Conservation (phyloP, 2,888 invertebrate species). For the Ceratothoa steindachneri region DNA sequence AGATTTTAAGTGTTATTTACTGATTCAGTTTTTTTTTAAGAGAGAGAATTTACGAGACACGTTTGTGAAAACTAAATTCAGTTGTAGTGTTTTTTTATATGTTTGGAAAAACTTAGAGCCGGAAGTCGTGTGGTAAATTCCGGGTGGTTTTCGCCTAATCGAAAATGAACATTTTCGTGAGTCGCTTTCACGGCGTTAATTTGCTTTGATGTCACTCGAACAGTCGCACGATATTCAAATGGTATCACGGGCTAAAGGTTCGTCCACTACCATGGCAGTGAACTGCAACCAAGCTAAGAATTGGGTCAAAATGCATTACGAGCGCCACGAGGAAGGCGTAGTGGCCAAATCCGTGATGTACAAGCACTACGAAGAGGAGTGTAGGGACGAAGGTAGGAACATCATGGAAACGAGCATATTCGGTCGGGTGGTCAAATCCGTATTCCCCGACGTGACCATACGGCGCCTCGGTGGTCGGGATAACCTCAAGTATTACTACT, state of each 20-base stretch:
- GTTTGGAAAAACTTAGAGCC: too few relatives aligned
- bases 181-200: too few relatives aligned
- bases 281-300: conserved; percentile 39
- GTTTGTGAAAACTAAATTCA: too few relatives aligned
- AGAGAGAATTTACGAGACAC: too few relatives aligned
- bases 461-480: conserved; percentile 41
- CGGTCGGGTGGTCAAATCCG: conserved; percentile 45
- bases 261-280: conserved; percentile 38
- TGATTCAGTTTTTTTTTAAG: too few relatives aligned
- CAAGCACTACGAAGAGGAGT: conserved; percentile 45
- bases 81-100: too few relatives aligned
- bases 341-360: conserved; percentile 47
- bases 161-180: too few relatives aligned
- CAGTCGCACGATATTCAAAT: too few relatives aligned
- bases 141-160: too few relatives aligned
- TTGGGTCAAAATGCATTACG: conserved; percentile 45
- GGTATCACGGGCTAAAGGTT: conserved; percentile 37
- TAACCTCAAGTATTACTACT: conserved; percentile 46
- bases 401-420: conserved; percentile 47
- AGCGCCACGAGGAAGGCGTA: conserved; percentile 43
- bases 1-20: background rate
- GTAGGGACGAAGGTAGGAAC: conserved; percentile 35
- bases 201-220: too few relatives aligned
- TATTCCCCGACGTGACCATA: conserved; percentile 45
- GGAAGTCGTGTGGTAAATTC: too few relatives aligned